Evolutionary conservation across 2,797 vertebrate genomes (phyloP), one percentile per base, ranked within the genome.

Genomic region (Pyrocephalus nanus): DNA sequence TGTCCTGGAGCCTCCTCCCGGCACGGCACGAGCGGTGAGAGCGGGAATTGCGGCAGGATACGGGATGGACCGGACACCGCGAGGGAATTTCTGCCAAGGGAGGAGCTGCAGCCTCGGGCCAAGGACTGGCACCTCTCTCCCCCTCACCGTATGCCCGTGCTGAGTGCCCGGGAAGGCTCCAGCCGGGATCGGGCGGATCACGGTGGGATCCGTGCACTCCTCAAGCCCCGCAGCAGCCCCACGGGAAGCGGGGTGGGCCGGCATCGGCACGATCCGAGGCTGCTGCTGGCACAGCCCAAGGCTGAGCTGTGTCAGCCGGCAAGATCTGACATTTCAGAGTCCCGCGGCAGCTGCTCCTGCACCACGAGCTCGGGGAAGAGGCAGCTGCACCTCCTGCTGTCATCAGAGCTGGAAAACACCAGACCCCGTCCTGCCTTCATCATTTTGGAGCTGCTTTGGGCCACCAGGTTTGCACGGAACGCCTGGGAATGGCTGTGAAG

Each of bases 31-130:
- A 11, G 70, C 2, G 21, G 58, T 5, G 21, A 50, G 77, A 61
- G 43, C 66, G 66, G 55, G 26, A 58, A 25, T 17, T 3, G 8
- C 6, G 36, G 16, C 36, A 17, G 42, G 50, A 20, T 8, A 14
- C 0, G 1, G 29, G 43, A 16, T 12, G 29, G 0, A 18, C 15
- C 15, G 7, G 6, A 32, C 0, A 0, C 67, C 16, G 4, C 10
- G 57, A 23, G 8, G 2, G 8, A 4, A 42, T 9, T 60, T 16
- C 22, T 30, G 57, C 11, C 51, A 32, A 42, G 6, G 18, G 22
- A 29, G 1, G 19, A 55, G 64, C 74, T 65, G 64, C 51, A 60
- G 58, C 17, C 51, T 18, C 8, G 27, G 27, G 32, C 29, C 53
- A 10, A 7, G 76, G 42, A 19, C 57, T 64, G 27, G 29, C 36